A percentile compares a stretch with the other conserved stretches of the same genome.
These are phyloP conservation scores for Neoseiulus cucumeris DNA, from an alignment of 1,140 invertebrate genomes.

Conservation along the genomic window DNA sequence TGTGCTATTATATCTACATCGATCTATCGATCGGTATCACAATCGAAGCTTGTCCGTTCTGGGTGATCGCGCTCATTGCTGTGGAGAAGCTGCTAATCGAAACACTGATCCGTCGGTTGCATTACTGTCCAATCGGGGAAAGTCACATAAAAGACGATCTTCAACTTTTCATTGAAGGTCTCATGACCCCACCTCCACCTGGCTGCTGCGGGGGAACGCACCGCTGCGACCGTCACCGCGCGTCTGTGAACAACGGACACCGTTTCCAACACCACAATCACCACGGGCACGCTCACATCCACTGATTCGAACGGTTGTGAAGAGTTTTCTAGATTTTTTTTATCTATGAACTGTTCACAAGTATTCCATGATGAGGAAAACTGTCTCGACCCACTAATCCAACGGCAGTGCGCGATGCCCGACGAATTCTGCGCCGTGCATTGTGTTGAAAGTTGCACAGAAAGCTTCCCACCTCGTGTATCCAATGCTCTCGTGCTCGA, in stretches of 20 bases:
- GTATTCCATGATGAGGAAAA: too few species aligned
- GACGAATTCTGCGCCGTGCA: too few species aligned
- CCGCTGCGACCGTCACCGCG: not conserved
- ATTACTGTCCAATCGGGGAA: not conserved
- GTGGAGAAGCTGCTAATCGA: not conserved
- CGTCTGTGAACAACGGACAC: not conserved
- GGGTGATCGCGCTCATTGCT: not conserved
- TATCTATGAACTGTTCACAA: too few species aligned
- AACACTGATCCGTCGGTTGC: not conserved
- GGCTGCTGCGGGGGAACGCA: not conserved
- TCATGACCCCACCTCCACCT: conserved; percentile 1
- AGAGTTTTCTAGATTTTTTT: too few species aligned
- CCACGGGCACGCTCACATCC: not conserved
- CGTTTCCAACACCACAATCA: not conserved
- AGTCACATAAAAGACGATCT: conserved; percentile 6
- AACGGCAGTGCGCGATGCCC: too few species aligned
- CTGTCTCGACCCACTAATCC: too few species aligned
- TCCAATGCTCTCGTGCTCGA: too few species aligned
- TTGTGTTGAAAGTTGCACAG: too few species aligned
- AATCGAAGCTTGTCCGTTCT: not conserved
- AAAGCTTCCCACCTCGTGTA: too few species aligned
- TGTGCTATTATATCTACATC: not conserved
- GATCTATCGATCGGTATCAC: conserved; percentile 2
- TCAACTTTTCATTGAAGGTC: conserved; percentile 1
- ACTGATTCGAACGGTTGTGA: too few species aligned